Base-by-base conservation (phyloP, 2,797 vertebrate species). In the Pangasius krempfi region DNA sequence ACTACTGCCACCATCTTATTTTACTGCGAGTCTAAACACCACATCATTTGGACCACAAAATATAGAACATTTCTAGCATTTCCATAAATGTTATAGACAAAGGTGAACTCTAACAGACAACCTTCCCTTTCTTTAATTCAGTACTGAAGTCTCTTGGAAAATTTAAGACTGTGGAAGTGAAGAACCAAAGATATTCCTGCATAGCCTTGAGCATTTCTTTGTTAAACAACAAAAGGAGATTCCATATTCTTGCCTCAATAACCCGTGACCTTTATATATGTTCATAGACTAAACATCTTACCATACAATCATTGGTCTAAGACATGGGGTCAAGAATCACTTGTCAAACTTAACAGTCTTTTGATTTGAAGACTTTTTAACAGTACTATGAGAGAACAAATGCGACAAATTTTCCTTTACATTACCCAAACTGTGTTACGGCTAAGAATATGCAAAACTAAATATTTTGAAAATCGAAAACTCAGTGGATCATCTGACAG, bases 371-470 rank as follows among this genome's bases (percentile, higher is more conserved):
- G 40, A 60, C n/a, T 47, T 64, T 40, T 64, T 60, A 37, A 44
- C 25, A 47, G 40, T 64, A 20, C 25, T 47, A n/a, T 0, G 13
- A 64, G 60, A 83, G 27, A 83, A 83, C 58, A 64, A 47, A 6
- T 8, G 5, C 25, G 33, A 62, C 37, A 82, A 5, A 40, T 27
- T 81, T 79, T 80, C 52, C 30, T 30, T 16, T 5, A 37, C 52
- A 81, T 82, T 44, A 44, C 2, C 12, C 20, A 44, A 44, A 82
- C 56, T 62, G 58, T 62, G 12, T 47, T 64, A 83, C 37, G 27
- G 56, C 58, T 64, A 64, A 40, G 25, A 83, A 83, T 64, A 25
- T 83, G 13, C 81, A 64, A 62, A 82, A 44, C 22, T 47, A 83
- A 83, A 83, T 47, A 83, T 64, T 64, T 64, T 18, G 25, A 62